These are phyloP conservation scores for Tetramorium bicarinatum DNA, from an alignment of 2,888 invertebrate species.

Conservation along the genomic window DNA sequence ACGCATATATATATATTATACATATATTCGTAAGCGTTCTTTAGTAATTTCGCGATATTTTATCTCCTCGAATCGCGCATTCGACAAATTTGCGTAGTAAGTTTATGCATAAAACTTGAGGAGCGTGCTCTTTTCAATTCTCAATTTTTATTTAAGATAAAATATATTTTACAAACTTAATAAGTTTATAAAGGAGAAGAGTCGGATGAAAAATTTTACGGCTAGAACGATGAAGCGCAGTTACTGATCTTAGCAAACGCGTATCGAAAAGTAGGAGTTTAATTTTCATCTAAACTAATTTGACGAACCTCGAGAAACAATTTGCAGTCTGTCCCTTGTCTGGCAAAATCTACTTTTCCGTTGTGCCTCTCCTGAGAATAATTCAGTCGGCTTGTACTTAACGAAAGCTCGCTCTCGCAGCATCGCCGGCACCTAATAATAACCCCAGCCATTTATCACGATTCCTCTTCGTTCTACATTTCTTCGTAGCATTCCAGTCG, in stretches of 20 bases:
- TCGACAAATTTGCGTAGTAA: slow-evolving; percentile 12
- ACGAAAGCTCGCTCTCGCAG: slow-evolving; percentile 50
- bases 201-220: not conserved
- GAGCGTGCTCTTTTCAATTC: not conserved
- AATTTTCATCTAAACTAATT: slow-evolving; percentile 23
- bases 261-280: slow-evolving; percentile 8
- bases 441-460: slow-evolving; percentile 61
- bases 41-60: slow-evolving; percentile 3
- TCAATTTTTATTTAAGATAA: slow-evolving; percentile 2
- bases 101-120: not conserved
- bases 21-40: not conserved
- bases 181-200: not conserved
- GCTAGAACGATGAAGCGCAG: not conserved
- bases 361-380: slow-evolving; percentile 48
- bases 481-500: slow-evolving; percentile 52
- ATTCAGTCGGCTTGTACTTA: slow-evolving; percentile 70
- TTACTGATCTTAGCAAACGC: not conserved
- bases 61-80: not conserved
- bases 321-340: slow-evolving; percentile 42
- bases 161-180: not conserved
- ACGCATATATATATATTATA: not conserved
- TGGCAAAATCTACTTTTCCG: slow-evolving; percentile 30
- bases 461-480: slow-evolving; percentile 54
- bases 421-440: slow-evolving; percentile 61
- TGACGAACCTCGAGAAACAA: slow-evolving; percentile 32